These are phyloP conservation scores for Macropus fuliginosus DNA, from an alignment of 2,797 vertebrate species.

Conservation along the genomic window DNA sequence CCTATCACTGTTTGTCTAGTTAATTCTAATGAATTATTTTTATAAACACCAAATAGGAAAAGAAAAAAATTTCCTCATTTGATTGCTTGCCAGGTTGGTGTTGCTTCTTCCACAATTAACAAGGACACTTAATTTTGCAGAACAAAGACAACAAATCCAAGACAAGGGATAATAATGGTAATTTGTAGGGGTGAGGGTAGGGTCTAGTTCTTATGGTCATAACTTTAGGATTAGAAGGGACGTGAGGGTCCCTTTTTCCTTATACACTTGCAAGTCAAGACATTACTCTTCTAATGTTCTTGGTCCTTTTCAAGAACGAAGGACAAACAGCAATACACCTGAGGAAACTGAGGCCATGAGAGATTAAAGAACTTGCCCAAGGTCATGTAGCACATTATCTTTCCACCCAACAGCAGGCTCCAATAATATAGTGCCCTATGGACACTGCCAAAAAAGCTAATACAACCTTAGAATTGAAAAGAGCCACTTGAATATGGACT, in stretches of 20 bases:
- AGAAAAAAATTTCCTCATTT: not conserved
- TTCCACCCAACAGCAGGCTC: not conserved
- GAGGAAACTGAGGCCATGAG: not conserved
- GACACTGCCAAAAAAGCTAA: not conserved
- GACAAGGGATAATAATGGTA: not conserved
- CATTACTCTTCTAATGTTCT: too few relatives aligned
- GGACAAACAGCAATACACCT: not conserved
- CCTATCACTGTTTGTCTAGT: not conserved
- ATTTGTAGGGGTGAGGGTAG: not conserved
- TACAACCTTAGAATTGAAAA: not conserved
- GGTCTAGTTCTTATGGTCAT: not conserved
- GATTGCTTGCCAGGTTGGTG: not conserved
- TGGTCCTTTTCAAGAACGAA: too few relatives aligned
- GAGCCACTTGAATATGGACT: not conserved
- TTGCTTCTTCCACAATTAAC: not conserved
- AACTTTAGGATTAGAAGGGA: not conserved
- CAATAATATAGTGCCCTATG: not conserved
- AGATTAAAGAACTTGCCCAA: not conserved
- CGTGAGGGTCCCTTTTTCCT: not conserved
- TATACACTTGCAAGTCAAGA: not conserved
- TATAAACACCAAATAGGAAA: not conserved
- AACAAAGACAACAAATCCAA: not conserved
- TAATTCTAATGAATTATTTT: not conserved
- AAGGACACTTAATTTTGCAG: not conserved
- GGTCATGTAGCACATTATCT: not conserved